Evolutionary conservation across 1,140 invertebrate species (phyloP).

Genomic region (Drosophila elegans): DNA sequence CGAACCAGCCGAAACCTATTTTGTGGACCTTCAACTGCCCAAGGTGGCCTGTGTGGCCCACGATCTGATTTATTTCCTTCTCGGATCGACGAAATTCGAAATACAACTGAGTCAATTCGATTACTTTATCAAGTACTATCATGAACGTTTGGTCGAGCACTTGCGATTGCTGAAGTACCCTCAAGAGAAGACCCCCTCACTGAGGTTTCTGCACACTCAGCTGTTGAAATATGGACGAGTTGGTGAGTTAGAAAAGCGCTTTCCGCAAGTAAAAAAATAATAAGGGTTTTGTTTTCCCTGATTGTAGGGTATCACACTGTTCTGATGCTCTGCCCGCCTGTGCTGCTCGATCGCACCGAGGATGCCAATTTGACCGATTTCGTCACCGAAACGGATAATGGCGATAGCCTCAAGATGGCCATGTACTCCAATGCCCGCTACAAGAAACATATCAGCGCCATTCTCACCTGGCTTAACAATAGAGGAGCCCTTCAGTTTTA

Average conservation of each 20-base stretch:
- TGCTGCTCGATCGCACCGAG: constrained; percentile 52
- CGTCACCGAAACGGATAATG: constrained; percentile 40
- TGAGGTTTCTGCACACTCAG: constrained; percentile 67
- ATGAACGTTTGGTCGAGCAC: constrained; percentile 53
- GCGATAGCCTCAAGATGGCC: constrained; percentile 40
- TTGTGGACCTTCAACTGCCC: constrained; percentile 83
- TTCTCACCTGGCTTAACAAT: constrained; percentile 54
- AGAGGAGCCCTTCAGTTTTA: constrained; percentile 39
- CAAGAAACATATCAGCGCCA: constrained; percentile 38
- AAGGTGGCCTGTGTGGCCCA: constrained; percentile 63
- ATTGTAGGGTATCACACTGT: constrained; percentile 44
- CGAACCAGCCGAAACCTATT: constrained; percentile 54
- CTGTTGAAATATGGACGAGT: constrained; percentile 58
- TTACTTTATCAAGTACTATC: constrained; percentile 65
- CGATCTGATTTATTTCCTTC: constrained; percentile 77
- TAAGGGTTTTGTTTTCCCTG: not conserved
- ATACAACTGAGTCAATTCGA: constrained; percentile 62
- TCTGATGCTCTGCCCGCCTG: constrained; percentile 45
- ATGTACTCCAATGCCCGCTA: constrained; percentile 57
- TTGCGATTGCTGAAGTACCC: constrained; percentile 61
- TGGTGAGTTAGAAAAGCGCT: constrained; percentile 24
- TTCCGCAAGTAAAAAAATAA: not conserved
- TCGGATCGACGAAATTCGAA: constrained; percentile 56
- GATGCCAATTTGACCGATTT: constrained; percentile 46
- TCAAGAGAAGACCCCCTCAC: constrained; percentile 67